Base-by-base conservation (phyloP, 2,113 vertebrate genomes). In the Campylomormyrus numenius region DNA sequence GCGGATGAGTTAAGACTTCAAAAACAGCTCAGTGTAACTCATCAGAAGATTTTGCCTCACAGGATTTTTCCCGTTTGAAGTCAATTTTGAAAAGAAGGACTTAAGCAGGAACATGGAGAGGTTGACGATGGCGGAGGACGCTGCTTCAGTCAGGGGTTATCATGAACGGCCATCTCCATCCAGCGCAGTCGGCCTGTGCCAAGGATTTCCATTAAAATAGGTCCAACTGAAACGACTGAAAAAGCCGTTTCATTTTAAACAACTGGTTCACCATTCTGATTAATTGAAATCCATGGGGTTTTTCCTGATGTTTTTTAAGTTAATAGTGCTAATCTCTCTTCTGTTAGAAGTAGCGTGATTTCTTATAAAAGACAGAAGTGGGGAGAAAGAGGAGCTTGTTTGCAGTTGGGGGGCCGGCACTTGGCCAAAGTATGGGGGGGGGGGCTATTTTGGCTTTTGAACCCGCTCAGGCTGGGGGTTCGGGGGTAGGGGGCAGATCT, bases 51-150 rank as follows among this genome's bases (percentile, higher is more conserved):
- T 49, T 27, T 27, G 84, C 39, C 10, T 27, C 85, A 21, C 56
- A 90, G 90, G 91, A 58, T 87, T 89, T 87, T 35, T n/a, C 31
- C 27, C 5, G n/a, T 87, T 35, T 87, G 85, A 87, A 87, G 85
- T 87, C 46, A 27, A 1, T 56, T 31, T 19, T 50, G 45, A 50
- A 24, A 27, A 27, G 45, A 48, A 49, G 45, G 42, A 10, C 45
- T 50, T 48, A 15, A 8, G 24, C 9, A 7, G 45, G 48, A 27
- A 86, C 45, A 86, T 24, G 84, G 48, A 50, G 7, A 49, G 46
- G 21, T 5, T 48, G 9, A 21, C 7, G 84, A 6, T 13, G 84
- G 0, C 13, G 4, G 13, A 39, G 45, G 49, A 10, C 7, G 10
- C 5, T 2, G 84, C 7, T 31, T 48, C 24, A n/a, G 9, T 50